phyloP scores from a whole-genome alignment of 2,113 vertebrate species.

The Dromaius novaehollandiae region DNA sequence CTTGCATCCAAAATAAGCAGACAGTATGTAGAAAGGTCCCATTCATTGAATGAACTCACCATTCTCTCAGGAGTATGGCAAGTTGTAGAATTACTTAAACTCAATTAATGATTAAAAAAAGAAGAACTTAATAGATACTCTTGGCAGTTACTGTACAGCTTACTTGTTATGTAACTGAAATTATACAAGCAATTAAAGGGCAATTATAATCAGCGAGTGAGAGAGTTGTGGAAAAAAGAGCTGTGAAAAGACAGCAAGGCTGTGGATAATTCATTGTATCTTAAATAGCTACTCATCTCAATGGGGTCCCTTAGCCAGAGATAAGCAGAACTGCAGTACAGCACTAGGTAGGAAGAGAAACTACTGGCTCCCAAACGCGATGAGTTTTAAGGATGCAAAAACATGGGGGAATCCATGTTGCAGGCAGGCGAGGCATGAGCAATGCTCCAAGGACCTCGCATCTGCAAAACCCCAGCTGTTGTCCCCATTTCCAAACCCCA shows the following conservation, averaged over 20 bases:
- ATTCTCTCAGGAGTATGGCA: background rate
- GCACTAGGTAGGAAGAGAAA: background rate
- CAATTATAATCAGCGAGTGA: conserved; percentile 40
- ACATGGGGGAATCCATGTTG: background rate
- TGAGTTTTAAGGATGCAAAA: background rate
- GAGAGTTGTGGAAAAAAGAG: background rate
- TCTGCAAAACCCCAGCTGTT: background rate
- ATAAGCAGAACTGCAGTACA: background rate
- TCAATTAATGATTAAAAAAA: background rate
- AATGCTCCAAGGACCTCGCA: accelerated
- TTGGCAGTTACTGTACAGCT: background rate
- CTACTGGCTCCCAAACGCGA: background rate
- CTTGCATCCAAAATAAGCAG: background rate
- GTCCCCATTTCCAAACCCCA: background rate
- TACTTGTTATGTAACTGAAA: conserved; percentile 33
- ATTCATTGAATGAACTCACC: background rate
- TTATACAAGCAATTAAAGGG: conserved; percentile 15
- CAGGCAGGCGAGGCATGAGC: background rate
- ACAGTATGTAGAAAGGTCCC: background rate
- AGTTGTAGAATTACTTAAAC: background rate
- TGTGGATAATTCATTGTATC: background rate
- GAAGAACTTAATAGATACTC: background rate
- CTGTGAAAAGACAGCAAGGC: background rate
- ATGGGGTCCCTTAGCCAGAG: background rate
- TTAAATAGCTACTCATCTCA: background rate